Conservation (phyloP, 2,888 invertebrate genomes). For the Cephus nigrinus region DNA sequence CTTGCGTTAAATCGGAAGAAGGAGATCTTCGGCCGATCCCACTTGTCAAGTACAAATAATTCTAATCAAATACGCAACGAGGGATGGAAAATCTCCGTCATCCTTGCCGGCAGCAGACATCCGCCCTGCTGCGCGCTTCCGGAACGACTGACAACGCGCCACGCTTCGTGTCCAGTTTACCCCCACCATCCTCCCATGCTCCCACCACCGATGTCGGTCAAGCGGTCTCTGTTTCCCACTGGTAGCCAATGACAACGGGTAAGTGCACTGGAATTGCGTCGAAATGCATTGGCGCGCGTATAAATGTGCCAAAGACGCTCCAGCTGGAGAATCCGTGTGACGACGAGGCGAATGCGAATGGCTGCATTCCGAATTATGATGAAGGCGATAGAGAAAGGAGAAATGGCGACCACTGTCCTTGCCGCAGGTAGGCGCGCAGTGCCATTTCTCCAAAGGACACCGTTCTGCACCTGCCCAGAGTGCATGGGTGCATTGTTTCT, state of each 20-base stretch:
- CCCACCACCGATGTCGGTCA: slow-evolving; percentile 2
- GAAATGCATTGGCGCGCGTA: neutral
- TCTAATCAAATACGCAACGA: too few species aligned
- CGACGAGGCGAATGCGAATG: neutral
- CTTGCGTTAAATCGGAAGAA: neutral
- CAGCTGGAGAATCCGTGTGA: neutral
- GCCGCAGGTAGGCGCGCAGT: too few species aligned
- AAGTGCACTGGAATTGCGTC: neutral
- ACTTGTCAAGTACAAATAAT: too few species aligned
- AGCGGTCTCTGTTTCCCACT: neutral
- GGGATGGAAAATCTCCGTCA: neutral
- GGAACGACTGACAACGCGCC: slow-evolving; percentile 49
- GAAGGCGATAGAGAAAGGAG: neutral
- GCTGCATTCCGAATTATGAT: neutral
- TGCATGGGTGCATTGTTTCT: neutral
- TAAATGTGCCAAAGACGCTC: neutral
- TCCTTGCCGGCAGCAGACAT: slow-evolving; percentile 3
- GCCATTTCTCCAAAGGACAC: neutral
- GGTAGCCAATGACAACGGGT: neutral
- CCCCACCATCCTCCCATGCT: slow-evolving; percentile 24
- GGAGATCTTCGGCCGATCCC: too few species aligned
- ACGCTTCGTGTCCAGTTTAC: slow-evolving; percentile 41
- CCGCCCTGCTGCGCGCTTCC: slow-evolving; percentile 47
- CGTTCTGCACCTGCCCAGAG: neutral
- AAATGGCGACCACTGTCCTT: neutral